These are phyloP conservation scores for Spondyliosoma cantharus DNA, from an alignment of 2,797 vertebrate species.

Conservation along the genomic window DNA sequence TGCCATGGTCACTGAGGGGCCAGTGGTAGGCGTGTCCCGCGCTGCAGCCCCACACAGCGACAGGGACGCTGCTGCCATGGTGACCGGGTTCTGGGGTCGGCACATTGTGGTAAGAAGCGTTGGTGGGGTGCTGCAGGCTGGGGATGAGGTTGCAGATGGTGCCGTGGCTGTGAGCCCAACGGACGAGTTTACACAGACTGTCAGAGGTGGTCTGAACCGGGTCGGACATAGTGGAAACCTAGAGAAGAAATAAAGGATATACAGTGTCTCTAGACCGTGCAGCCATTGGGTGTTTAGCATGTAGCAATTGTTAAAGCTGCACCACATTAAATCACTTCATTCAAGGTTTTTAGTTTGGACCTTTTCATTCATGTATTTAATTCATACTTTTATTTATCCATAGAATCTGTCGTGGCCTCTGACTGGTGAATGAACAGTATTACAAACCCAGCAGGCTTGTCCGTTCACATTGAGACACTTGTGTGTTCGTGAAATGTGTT, in stretches of 20 bases:
- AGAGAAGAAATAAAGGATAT: background rate
- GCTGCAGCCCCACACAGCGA: conserved; percentile 90
- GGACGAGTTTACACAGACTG: conserved; percentile 91
- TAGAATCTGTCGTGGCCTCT: too few species aligned
- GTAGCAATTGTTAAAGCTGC: background rate
- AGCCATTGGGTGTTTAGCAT: background rate
- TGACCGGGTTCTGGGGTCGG: conserved; percentile 3
- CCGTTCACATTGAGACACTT: too few species aligned
- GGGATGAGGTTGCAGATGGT: conserved; percentile 94
- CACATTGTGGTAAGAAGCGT: conserved; percentile 73
- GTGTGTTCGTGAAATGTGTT: too few species aligned
- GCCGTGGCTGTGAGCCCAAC: conserved; percentile 95
- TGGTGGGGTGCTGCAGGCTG: conserved; percentile 88
- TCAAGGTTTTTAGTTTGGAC: background rate
- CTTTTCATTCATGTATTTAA: too few species aligned
- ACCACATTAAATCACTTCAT: background rate
- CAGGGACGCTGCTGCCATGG: conserved; percentile 43
- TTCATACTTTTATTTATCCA: too few species aligned
- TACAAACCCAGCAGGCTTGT: too few species aligned
- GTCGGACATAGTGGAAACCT: conserved; percentile 35
- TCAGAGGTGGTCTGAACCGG: conserved; percentile 81
- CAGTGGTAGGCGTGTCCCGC: conserved; percentile 94
- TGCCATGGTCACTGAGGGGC: conserved; percentile 79
- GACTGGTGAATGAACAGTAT: too few species aligned
- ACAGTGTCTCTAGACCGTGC: background rate